phyloP scores from a whole-genome alignment of 2,797 vertebrate genomes.

The Sphenopsis melanotis region DNA sequence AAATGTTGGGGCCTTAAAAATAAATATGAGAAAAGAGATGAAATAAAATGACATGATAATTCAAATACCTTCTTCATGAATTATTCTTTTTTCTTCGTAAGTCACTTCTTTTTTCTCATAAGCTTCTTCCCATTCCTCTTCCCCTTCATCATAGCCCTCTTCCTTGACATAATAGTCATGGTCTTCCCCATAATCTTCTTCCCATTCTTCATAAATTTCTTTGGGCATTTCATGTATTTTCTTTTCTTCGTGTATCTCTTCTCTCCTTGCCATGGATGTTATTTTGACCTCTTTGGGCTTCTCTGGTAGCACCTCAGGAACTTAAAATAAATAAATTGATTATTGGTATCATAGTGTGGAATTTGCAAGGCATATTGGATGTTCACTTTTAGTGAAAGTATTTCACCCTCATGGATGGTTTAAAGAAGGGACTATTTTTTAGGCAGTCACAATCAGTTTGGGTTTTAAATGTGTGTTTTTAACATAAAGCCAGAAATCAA shows the following conservation, averaged over 20 bases:
- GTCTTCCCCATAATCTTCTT: constrained; percentile 66
- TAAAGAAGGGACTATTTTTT: neutral
- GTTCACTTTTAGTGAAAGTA: neutral
- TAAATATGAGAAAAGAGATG: neutral
- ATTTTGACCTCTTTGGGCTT: constrained; percentile 76
- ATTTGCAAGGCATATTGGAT: neutral
- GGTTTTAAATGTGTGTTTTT: neutral
- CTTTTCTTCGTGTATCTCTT: constrained; percentile 69
- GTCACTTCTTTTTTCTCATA: constrained; percentile 69
- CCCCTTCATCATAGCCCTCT: constrained; percentile 76
- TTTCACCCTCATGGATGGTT: neutral
- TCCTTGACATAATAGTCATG: constrained; percentile 74
- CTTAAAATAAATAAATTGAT: constrained; percentile 69
- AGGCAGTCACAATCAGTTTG: neutral
- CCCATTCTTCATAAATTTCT: constrained; percentile 64
- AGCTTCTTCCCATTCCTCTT: constrained; percentile 75
- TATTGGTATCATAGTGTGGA: neutral
- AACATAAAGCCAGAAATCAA: neutral
- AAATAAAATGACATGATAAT: neutral
- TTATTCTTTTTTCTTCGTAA: constrained; percentile 62
- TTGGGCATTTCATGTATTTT: constrained; percentile 41
- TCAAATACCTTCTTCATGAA: constrained; percentile 71
- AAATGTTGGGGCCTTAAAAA: neutral
- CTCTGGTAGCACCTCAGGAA: constrained; percentile 77
- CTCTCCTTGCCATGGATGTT: constrained; percentile 70